Evolutionary conservation across 2,797 vertebrate genomes (phyloP).

Genomic region (Catamblyrhynchus diadema): DNA sequence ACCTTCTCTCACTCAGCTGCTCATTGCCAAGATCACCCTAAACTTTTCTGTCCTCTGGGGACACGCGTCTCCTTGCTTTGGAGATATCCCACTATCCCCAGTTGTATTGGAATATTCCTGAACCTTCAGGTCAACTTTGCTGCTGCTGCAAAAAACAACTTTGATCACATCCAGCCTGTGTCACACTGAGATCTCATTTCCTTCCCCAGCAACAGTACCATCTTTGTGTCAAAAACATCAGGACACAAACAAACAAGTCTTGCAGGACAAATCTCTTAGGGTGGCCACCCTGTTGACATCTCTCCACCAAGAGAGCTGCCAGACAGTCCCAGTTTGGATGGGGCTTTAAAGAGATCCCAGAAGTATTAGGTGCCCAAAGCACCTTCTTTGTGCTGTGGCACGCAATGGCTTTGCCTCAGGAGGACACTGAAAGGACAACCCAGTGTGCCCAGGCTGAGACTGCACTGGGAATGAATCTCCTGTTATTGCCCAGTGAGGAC

Average conservation of each 20-base stretch:
- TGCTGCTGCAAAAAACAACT: not conserved
- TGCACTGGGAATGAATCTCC: not conserved
- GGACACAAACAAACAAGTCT: constrained; percentile 47
- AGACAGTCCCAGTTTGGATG: constrained; percentile 6
- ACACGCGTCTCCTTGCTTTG: accelerated
- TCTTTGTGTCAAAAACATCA: constrained; percentile 35
- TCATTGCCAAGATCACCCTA: not conserved
- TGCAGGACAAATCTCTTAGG: constrained; percentile 24
- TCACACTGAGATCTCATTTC: not conserved
- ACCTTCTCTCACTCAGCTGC: not conserved
- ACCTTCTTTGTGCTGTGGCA: not conserved
- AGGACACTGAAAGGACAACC: not conserved
- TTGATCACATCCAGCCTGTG: not conserved
- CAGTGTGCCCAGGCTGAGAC: not conserved
- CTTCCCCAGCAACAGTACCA: constrained; percentile 30
- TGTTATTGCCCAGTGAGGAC: not conserved
- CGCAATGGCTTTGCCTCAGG: not conserved
- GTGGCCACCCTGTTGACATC: constrained; percentile 7
- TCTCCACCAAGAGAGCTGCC: not conserved
- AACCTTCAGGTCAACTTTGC: not conserved
- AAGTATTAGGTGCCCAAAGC: constrained; percentile 33
- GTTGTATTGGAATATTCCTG: not conserved
- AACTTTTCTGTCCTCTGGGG: not conserved
- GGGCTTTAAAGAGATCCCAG: not conserved
- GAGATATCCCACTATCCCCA: not conserved